Base-by-base conservation (phyloP, 2,888 invertebrate genomes). In the Perizoma affinitatum region DNA sequence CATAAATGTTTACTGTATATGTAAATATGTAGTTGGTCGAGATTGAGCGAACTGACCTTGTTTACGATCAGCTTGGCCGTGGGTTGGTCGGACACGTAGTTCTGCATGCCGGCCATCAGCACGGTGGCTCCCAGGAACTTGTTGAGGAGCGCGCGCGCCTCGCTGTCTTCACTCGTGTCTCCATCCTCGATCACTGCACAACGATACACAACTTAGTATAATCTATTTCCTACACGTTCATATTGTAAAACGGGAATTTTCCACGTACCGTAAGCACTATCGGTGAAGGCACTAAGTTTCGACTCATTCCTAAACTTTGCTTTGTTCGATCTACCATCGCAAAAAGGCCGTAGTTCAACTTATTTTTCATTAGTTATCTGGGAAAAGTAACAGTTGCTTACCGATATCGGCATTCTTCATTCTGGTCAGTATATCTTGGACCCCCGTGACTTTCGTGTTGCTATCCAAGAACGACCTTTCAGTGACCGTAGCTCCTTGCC, bases 121-220 rank as follows among this genome's bases (percentile, higher is more conserved):
- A 96, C 96, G 74, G 96, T 95, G 66, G 96, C 96, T 59, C 96
- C 96, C 54, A 97, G 93, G 90, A 96, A 96, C 92, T 96, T 96
- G 91, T 97, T 97, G 54, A 96, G 93, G 72, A 96, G 92, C 64
- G 95, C 95, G 58, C 96, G 94, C 43, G 96, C 96, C 85, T 96
- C 95, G 43, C 92, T 84, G 83, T 96, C 96, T 80, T 95, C 96
- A 38, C 84, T 80, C 2, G 92, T 93, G 79, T 96, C 96, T 6
- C 95, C 95, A 66, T 93, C 94, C 73, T 94, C 93, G 64, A 93
- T 87, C 78, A 95, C 95, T 95, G 79, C 22, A 52, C 9, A 8
- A 49, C 5, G 3, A 8, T 34, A 4, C 8, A 43, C 40, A 43
- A 10, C 9, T 42, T 4, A 33, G 6, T 8, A n/a, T n/a, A 36